These are phyloP conservation scores for Meriones psammophilus DNA, from an alignment of 2,797 vertebrate species.

Conservation along the genomic window DNA sequence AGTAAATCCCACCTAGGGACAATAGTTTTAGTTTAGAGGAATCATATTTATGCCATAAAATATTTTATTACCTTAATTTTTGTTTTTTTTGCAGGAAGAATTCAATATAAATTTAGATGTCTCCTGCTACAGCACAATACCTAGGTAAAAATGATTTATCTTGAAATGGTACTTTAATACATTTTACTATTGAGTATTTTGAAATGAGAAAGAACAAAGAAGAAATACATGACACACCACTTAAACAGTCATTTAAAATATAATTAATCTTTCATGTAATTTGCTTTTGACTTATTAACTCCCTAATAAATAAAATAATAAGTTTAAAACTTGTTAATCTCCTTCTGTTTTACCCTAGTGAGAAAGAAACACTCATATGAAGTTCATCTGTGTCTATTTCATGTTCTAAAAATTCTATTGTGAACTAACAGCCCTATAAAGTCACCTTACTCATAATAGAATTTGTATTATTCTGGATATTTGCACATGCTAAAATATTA, in stretches of 20 bases:
- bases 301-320: neutral
- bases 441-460: too few species aligned
- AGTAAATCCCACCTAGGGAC: neutral
- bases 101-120: neutral
- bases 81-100: neutral
- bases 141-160: neutral
- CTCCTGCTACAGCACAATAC: neutral
- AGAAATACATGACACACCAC: neutral
- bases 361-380: neutral
- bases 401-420: neutral
- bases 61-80: conserved; percentile 15
- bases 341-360: neutral
- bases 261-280: neutral
- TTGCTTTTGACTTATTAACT: neutral
- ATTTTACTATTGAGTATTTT: conserved; percentile 40
- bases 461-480: too few species aligned
- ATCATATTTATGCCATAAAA: conserved; percentile 42
- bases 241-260: neutral
- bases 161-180: conserved; percentile 16
- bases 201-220: neutral
- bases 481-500: too few species aligned
- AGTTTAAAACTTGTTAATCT: neutral
- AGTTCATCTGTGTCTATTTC: neutral
- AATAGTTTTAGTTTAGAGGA: neutral
- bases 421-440: too few species aligned